phyloP scores from a whole-genome alignment of 92 coral and sea anemone genomes.

The Bergia puertoricense region DNA sequence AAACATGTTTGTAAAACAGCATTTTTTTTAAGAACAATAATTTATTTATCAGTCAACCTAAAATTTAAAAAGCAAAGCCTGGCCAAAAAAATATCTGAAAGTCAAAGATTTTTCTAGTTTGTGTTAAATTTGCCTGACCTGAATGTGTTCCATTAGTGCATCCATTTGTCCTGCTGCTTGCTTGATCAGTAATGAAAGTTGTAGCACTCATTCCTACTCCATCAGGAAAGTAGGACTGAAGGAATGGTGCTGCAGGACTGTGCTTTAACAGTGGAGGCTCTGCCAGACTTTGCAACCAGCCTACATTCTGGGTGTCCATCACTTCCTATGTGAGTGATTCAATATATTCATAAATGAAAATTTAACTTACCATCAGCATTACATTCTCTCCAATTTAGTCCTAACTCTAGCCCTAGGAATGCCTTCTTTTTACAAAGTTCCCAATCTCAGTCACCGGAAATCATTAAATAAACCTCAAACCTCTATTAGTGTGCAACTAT shows the following conservation, averaged over 20 bases:
- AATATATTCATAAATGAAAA: too few relatives aligned
- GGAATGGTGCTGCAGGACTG: constrained; percentile 82
- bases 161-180: not conserved
- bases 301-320: constrained; percentile 54
- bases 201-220: constrained; percentile 94
- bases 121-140: constrained; percentile 35
- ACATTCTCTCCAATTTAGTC: constrained; percentile 3
- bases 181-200: constrained; percentile 49
- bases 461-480: too few relatives aligned
- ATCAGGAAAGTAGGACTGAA: constrained; percentile 87
- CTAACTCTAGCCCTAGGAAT: not conserved
- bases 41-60: too few relatives aligned
- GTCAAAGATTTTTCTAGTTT: not conserved
- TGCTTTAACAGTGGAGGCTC: constrained; percentile 81
- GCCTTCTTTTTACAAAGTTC: too few relatives aligned
- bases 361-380: not conserved
- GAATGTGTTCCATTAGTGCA: constrained; percentile 17
- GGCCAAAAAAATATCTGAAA: too few relatives aligned
- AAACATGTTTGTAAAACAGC: too few relatives aligned
- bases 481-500: too few relatives aligned
- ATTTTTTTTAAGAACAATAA: too few relatives aligned
- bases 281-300: constrained; percentile 82
- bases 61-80: too few relatives aligned
- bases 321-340: constrained; percentile 50
- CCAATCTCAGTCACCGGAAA: too few relatives aligned